Evolutionary conservation across 2,113 vertebrate genomes (phyloP), one percentile per base, ranked within the genome.

Genomic region (Trichomycterus rosablanca): DNA sequence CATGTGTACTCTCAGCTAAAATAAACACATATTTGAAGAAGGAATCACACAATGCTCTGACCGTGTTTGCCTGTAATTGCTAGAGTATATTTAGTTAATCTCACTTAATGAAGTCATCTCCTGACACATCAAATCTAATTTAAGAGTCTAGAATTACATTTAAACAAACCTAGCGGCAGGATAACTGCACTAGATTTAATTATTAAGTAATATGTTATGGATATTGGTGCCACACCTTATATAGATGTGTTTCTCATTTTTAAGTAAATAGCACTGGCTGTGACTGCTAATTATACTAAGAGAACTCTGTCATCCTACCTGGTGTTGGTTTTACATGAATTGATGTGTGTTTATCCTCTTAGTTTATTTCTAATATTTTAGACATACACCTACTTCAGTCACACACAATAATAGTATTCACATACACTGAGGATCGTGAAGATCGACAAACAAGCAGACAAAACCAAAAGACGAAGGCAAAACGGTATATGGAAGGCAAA

Each of bases 71-170:
- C 22, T 1, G 5, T 28, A 34, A 39, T 60, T 58, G 39, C 32
- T 43, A 28, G 62, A 65, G 12, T 42, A 2, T 14, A 11, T 34
- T 65, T 56, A 55, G 62, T 30, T 7, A 30, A 30, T 4, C 35
- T 56, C 43, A 49, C 22, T 55, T 40, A 70, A 28, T 64, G 18
- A 70, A 64, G 55, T 44, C 45, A 57, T 65, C 49, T 58, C 32
- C 51, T 34, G 30, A 55, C 49, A 48, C 24, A 51, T 54, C 42
- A 54, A 65, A 49, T 59, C 19, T 49, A 54, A 65, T 59, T 70
- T 23, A 64, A 58, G 48, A 46, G 23, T 48, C 40, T 51, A 14
- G 53, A 59, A 53, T 59, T 26, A 59, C 12, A 46, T 59, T 70
- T 44, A 19, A 52, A 45, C 59, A 37, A 28, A 62, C 35, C 59